phyloP scores from a whole-genome alignment of 2,113 vertebrate species.

The Xenopus tropicalis region UCB_Xtro_10.0 CM004444.2:149862001-149862500 shows the following conservation, averaged over 20 bases:
- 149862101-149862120: slow-evolving; percentile 34
- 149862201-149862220: slow-evolving; percentile 43
- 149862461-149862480: too few relatives aligned
- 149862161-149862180: slow-evolving; percentile 41
- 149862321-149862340: too few relatives aligned
- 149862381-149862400: too few relatives aligned
- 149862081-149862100: slow-evolving; percentile 17
- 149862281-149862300: slow-evolving; percentile 36
- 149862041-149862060: background rate
- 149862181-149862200: slow-evolving; percentile 42
- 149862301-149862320: slow-evolving; percentile 18
- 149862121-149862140: slow-evolving; percentile 42
- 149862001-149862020: too few relatives aligned
- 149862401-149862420: too few relatives aligned
- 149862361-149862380: too few relatives aligned
- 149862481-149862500: too few relatives aligned
- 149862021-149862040: too few relatives aligned
- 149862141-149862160: slow-evolving; percentile 32
- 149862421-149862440: too few relatives aligned
- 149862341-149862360: too few relatives aligned
- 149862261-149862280: slow-evolving; percentile 31
- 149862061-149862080: slow-evolving; percentile 1
- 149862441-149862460: too few relatives aligned
- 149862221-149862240: slow-evolving; percentile 34
- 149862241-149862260: slow-evolving; percentile 34